Evolutionary conservation across 1,140 invertebrate genomes (phyloP).

Genomic region (Aphelinus atriplicis): DNA sequence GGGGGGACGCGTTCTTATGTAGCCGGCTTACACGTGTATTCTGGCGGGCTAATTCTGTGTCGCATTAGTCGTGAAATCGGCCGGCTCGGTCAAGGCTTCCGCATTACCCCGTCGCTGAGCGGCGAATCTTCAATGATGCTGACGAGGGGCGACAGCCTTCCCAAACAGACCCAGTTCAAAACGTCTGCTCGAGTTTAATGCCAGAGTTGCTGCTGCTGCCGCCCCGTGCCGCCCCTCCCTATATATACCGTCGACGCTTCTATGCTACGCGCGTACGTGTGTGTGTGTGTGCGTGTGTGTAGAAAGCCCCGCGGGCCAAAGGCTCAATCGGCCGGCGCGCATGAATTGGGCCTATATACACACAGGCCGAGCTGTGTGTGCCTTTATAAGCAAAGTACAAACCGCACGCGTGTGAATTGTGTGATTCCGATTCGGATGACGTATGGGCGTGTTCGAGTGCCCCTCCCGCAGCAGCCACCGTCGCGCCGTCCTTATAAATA

Average conservation of each 20-base stretch:
- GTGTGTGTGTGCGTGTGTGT: not conserved
- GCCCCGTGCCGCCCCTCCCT: not conserved
- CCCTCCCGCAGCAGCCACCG: too few species aligned
- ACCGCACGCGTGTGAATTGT: constrained; percentile 27
- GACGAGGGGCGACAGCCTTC: constrained; percentile 63
- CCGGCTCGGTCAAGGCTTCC: constrained; percentile 55
- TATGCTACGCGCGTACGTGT: constrained; percentile 13
- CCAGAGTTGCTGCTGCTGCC: constrained; percentile 50
- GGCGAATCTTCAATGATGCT: constrained; percentile 51
- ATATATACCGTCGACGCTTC: constrained; percentile 41
- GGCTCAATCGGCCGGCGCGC: not conserved
- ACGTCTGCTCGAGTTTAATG: constrained; percentile 64
- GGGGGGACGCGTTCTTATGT: constrained; percentile 34
- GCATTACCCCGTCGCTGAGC: constrained; percentile 40
- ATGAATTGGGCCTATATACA: not conserved
- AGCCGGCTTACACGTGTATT: constrained; percentile 40
- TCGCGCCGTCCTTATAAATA: too few species aligned
- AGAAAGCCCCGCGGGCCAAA: not conserved
- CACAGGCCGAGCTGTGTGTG: not conserved
- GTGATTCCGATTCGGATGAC: constrained; percentile 16
- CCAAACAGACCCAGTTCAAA: constrained; percentile 60
- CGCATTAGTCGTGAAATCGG: not conserved
- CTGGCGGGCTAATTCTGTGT: too few species aligned
- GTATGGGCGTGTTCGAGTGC: not conserved
- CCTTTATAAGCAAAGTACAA: not conserved